Evolutionary conservation across 1,140 invertebrate genomes (phyloP), one percentile per base, ranked within the genome.

Genomic region (Meteorus sp.): DNA sequence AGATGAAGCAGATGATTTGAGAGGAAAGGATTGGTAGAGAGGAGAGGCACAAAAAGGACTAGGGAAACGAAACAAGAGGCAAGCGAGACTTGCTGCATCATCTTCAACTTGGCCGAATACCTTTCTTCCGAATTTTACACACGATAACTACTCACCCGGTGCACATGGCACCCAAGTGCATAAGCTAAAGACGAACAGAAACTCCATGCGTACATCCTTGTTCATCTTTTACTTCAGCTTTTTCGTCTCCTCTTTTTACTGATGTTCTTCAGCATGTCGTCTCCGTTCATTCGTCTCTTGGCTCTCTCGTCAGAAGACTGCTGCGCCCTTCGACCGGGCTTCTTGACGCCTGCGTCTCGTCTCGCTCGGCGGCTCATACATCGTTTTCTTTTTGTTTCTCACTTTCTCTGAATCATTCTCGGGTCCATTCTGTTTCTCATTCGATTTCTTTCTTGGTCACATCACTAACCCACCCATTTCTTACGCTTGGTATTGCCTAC

Each of bases 141-240:
- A 11, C 23, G 39, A 39, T 31, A 27, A 51, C 37, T 7, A 29
- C 52, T 59, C 52, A 64, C 69, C n/a, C 72, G 65, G 68, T 76
- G 67, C 74, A 75, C 71, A 74, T 74, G 73, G 71, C 71, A 75
- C 71, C 71, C 72, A 68, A 68, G 62, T 63, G 45, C 64, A 59
- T 67, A 60, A 58, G 52, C 45, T 60, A 45, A 33, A 11, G 29
- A 11, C 6, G 6, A 7, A 11, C 29, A 33, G 29, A 33, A 33
- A 6, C 29, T 33, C 44, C 41, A 31, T 50, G 39, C 60, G 55
- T 13, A 33, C 56, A 50, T 47, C 39, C 35, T 29, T 45, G 51
- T 47, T 56, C 27, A 41, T 59, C 27, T 22, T 43, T 31, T 17
- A 41, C 35, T 54, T 23, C 50, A 23, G 1, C 13, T 37, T 23